phyloP scores from a whole-genome alignment of 2,888 invertebrate genomes.

The Mythimna ferrago region DNA sequence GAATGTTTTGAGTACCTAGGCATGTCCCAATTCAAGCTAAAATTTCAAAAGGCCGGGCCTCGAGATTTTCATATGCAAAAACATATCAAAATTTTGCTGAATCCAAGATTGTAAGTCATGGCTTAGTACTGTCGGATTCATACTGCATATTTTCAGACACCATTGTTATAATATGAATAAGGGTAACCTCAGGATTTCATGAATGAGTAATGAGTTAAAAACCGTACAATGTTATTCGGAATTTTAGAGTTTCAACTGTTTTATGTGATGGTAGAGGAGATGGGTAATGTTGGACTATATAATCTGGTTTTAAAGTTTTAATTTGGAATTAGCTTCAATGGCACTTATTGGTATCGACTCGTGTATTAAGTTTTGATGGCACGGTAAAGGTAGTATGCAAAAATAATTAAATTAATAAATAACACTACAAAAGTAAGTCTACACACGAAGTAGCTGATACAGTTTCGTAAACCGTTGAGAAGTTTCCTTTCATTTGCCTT shows the following conservation, averaged over 20 bases:
- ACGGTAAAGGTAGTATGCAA: too few relatives aligned
- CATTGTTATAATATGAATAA: conserved; percentile 64
- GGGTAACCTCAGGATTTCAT: conserved; percentile 57
- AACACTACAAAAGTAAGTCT: too few relatives aligned
- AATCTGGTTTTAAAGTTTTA: too few relatives aligned
- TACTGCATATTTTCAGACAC: conserved; percentile 58
- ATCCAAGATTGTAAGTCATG: conserved; percentile 37
- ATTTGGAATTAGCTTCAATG: too few relatives aligned
- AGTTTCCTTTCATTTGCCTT: too few relatives aligned
- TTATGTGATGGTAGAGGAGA: neutral
- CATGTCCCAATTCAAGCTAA: conserved; percentile 39
- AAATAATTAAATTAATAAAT: too few relatives aligned
- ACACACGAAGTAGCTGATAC: too few relatives aligned
- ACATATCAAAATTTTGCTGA: conserved; percentile 29
- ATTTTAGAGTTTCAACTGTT: conserved; percentile 38
- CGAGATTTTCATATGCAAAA: conserved; percentile 28
- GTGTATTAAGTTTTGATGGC: too few relatives aligned
- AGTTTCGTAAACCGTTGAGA: too few relatives aligned
- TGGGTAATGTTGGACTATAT: neutral
- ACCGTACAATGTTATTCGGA: conserved; percentile 24
- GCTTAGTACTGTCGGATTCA: conserved; percentile 49
- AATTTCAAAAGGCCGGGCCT: conserved; percentile 48
- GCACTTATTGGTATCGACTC: too few relatives aligned
- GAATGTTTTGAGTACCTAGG: conserved; percentile 24
- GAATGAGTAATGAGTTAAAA: conserved; percentile 75